phyloP scores from a whole-genome alignment of 1,140 invertebrate species.

The Vanessa tameamea region DNA sequence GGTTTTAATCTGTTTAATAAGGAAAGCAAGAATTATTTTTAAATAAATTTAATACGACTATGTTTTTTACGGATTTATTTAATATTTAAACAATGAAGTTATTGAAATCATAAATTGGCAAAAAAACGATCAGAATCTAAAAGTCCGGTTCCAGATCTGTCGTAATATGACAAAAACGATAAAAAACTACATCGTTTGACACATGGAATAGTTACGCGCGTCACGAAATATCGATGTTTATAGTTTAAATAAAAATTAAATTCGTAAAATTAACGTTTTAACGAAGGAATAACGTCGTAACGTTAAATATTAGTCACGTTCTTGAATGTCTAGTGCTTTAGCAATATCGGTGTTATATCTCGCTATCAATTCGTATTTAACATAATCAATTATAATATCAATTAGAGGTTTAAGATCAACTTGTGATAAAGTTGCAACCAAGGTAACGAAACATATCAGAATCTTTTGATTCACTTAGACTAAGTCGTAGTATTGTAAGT shows the following conservation, averaged over 20 bases:
- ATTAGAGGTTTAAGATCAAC: slow-evolving; percentile 68
- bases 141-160: too few species aligned
- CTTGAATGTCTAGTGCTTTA: slow-evolving; percentile 37
- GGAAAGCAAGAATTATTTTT: neutral
- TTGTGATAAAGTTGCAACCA: slow-evolving; percentile 81
- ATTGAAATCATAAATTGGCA: too few species aligned
- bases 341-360: slow-evolving; percentile 66
- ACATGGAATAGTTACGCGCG: too few species aligned
- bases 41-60: neutral
- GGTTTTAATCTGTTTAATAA: neutral
- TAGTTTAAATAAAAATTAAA: neutral
- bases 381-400: slow-evolving; percentile 67
- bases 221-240: neutral
- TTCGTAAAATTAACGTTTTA: neutral
- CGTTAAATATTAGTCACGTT: neutral
- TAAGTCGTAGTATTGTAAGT: slow-evolving; percentile 53
- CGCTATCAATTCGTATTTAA: slow-evolving; percentile 49
- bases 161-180: too few species aligned
- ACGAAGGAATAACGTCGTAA: neutral
- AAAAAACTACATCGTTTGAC: too few species aligned
- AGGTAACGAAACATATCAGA: slow-evolving; percentile 80
- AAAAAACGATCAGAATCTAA: too few species aligned
- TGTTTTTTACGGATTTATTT: neutral
- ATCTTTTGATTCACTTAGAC: slow-evolving; percentile 76
- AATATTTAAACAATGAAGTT: neutral